Conservation (phyloP, 2,888 invertebrate species). For the Toxonevra muliebris region DNA sequence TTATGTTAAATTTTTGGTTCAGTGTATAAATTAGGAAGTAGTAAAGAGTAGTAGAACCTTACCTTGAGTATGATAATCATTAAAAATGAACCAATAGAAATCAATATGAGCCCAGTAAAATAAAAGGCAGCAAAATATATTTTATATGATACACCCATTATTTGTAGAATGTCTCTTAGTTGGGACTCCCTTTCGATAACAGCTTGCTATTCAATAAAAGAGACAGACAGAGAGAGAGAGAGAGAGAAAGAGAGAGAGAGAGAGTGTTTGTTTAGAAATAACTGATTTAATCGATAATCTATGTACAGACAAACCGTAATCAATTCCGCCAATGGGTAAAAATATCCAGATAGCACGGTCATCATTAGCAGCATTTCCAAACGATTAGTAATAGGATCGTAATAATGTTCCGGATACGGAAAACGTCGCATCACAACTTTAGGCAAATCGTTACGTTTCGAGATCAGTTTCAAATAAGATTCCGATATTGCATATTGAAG, state of each 20-base stretch:
- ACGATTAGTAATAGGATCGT: slow-evolving; percentile 72
- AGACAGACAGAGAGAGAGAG: too few species aligned
- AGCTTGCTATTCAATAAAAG: slow-evolving; percentile 46
- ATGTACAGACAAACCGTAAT: slow-evolving; percentile 66
- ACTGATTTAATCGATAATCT: too few species aligned
- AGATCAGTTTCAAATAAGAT: slow-evolving; percentile 54
- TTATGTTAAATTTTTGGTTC: too few species aligned
- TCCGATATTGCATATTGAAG: slow-evolving; percentile 69
- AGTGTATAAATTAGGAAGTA: too few species aligned
- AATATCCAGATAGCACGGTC: slow-evolving; percentile 70
- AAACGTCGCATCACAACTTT: slow-evolving; percentile 44
- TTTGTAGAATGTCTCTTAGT: slow-evolving; percentile 79
- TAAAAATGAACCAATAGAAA: slow-evolving; percentile 69
- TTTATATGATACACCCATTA: slow-evolving; percentile 84
- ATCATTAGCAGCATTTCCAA: slow-evolving; percentile 62
- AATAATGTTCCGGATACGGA: slow-evolving; percentile 66
- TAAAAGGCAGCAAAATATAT: slow-evolving; percentile 87
- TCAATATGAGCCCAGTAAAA: slow-evolving; percentile 74
- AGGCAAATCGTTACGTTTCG: slow-evolving; percentile 27
- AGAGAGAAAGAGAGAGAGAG: too few species aligned
- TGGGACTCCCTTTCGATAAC: slow-evolving; percentile 44
- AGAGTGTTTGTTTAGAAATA: too few species aligned
- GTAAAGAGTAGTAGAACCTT: not conserved
- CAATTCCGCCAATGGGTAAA: slow-evolving; percentile 79
- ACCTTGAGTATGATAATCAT: slow-evolving; percentile 66